Percentiles rank a stretch among this genome's conserved stretches.
Conservation (phyloP, 2,113 vertebrate genomes). For the Ophiodon elongatus region DNA sequence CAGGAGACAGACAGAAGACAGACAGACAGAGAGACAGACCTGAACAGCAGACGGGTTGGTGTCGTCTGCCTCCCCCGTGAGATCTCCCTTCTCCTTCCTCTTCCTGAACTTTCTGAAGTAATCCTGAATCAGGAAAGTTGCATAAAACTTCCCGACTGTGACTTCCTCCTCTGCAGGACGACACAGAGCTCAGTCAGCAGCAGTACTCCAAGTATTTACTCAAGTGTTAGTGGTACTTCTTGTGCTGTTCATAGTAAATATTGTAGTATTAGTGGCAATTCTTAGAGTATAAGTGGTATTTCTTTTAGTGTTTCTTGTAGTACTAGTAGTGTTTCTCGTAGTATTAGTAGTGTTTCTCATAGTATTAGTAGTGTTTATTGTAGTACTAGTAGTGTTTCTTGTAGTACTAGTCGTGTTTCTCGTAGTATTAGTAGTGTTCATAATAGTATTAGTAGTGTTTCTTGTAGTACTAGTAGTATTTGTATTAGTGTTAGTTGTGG, state of each 20-base stretch:
- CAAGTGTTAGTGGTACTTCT: background rate
- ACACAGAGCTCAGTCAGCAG: background rate
- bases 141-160: slow-evolving; percentile 98
- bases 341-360: background rate
- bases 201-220: background rate
- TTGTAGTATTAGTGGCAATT: background rate
- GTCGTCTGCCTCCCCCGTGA: slow-evolving; percentile 70
- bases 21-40: slow-evolving; percentile 47
- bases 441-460: too few species aligned
- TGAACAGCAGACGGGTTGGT: slow-evolving; percentile 81
- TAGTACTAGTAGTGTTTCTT: background rate
- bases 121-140: slow-evolving; percentile 98
- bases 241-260: background rate
- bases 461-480: too few species aligned
- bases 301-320: background rate
- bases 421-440: too few species aligned
- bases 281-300: background rate
- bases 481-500: too few species aligned
- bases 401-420: background rate
- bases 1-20: background rate
- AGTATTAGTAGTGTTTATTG: background rate
- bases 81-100: slow-evolving; percentile 88
- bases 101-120: slow-evolving; percentile 98
- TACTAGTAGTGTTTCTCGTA: too few species aligned
- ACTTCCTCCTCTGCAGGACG: slow-evolving; percentile 91